These are phyloP conservation scores for Microcebus griseorufus DNA, from an alignment of 2,113 vertebrate genomes.

Conservation along the genomic window DNA sequence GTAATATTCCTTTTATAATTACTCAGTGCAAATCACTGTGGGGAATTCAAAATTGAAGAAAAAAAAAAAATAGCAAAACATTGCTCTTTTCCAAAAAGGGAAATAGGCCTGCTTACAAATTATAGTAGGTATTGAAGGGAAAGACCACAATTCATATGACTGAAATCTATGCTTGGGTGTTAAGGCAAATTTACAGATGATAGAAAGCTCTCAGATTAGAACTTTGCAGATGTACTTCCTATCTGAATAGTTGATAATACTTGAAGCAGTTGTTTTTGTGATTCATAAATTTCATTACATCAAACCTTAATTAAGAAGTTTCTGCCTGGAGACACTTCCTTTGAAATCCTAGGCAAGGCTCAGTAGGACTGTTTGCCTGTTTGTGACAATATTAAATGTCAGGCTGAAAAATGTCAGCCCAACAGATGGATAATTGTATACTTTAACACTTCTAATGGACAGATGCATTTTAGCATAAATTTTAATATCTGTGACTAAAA, in stretches of 20 bases:
- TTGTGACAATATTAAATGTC: slow-evolving; percentile 71
- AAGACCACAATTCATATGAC: neutral
- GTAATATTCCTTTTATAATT: neutral
- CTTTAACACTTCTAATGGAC: slow-evolving; percentile 43
- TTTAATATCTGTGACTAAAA: slow-evolving; percentile 55
- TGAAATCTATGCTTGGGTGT: neutral
- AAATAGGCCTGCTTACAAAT: neutral
- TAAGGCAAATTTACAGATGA: neutral
- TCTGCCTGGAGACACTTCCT: slow-evolving; percentile 63
- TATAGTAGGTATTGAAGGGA: neutral
- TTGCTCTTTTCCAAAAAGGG: neutral
- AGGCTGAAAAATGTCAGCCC: slow-evolving; percentile 70
- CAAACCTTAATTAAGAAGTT: slow-evolving; percentile 72
- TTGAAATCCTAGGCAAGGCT: slow-evolving; percentile 47
- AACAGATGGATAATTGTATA: slow-evolving; percentile 66
- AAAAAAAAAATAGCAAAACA: neutral
- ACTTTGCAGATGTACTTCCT: slow-evolving; percentile 25
- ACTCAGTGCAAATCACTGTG: neutral
- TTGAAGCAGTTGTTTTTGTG: slow-evolving; percentile 47
- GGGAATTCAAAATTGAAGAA: neutral
- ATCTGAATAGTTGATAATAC: slow-evolving; percentile 9
- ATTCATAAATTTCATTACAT: slow-evolving; percentile 72
- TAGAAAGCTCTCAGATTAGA: slow-evolving; percentile 26
- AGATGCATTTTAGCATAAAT: slow-evolving; percentile 61
- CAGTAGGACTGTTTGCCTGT: slow-evolving; percentile 52